These are phyloP conservation scores for Zenarchopterus dispar DNA, from an alignment of 2,797 vertebrate genomes.

Conservation along the genomic window DNA sequence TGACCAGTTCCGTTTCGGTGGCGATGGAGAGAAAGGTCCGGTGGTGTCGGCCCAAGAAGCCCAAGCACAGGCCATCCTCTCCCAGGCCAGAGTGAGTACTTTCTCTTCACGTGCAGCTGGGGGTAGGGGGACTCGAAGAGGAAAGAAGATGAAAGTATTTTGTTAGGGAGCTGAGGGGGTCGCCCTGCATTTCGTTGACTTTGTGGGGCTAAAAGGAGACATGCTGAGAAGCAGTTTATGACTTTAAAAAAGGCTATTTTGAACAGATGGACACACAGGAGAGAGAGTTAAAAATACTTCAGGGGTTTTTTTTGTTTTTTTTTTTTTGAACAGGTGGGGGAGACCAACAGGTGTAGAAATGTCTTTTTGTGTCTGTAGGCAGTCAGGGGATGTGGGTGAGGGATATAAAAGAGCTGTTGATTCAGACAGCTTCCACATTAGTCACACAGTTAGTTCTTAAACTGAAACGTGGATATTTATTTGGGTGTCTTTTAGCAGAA, in stretches of 20 bases:
- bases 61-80: slow-evolving; percentile 98
- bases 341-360: slow-evolving; percentile 73
- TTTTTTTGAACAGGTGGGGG: slow-evolving; percentile 55
- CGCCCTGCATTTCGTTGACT: slow-evolving; percentile 38
- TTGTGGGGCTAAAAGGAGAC: slow-evolving; percentile 71
- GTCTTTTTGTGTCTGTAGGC: slow-evolving; percentile 12
- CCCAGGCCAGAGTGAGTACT: slow-evolving; percentile 93
- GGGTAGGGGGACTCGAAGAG: slow-evolving; percentile 5
- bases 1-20: slow-evolving; percentile 93
- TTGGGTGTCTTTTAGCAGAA: too few relatives aligned
- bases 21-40: slow-evolving; percentile 94
- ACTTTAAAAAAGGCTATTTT: slow-evolving; percentile 52
- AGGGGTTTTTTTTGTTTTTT: too few relatives aligned
- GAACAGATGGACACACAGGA: slow-evolving; percentile 67
- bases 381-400: too few relatives aligned
- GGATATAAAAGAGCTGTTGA: too few relatives aligned
- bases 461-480: too few relatives aligned
- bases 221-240: slow-evolving; percentile 43
- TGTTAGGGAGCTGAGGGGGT: slow-evolving; percentile 13
- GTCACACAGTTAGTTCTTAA: too few relatives aligned
- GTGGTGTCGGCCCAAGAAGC: slow-evolving; percentile 94
- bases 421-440: too few relatives aligned
- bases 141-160: slow-evolving; percentile 25
- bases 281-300: slow-evolving; percentile 78
- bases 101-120: slow-evolving; percentile 38